Evolutionary conservation across 1,140 invertebrate genomes (phyloP).

Genomic region (Rhagoletis zephyria): DNA sequence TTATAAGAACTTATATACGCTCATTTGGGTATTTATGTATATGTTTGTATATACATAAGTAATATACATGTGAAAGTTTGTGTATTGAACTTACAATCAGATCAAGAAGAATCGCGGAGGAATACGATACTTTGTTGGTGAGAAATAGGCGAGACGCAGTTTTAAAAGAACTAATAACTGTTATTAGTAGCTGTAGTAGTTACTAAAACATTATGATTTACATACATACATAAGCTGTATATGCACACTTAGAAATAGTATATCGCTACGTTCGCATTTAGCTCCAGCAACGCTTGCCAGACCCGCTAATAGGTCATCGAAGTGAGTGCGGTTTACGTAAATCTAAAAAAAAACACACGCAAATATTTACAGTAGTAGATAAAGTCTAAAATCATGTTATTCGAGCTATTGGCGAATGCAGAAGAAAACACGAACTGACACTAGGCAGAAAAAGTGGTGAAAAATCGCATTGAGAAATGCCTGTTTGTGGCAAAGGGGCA

Average conservation of each 20-base stretch:
- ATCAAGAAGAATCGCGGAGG: background rate
- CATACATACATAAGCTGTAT: background rate
- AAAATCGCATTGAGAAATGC: background rate
- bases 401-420: conserved; percentile 1
- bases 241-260: background rate
- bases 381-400: conserved; percentile 32
- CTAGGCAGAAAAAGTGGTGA: background rate
- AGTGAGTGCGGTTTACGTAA: conserved; percentile 42
- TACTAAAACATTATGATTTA: background rate
- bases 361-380: background rate
- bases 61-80: background rate
- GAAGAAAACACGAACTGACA: background rate
- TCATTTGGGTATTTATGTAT: background rate
- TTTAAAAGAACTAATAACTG: conserved; percentile 26
- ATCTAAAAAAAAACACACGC: background rate
- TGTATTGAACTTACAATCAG: background rate
- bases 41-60: background rate
- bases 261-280: background rate
- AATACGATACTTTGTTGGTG: background rate
- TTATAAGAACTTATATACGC: too few relatives aligned
- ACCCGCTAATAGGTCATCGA: conserved; percentile 42
- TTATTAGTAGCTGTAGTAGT: conserved; percentile 32
- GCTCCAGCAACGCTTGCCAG: conserved; percentile 23
- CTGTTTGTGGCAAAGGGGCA: background rate
- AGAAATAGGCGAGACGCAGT: background rate